Conservation (phyloP, 2,888 invertebrate genomes). For the Cyrtodaria siliqua region DNA sequence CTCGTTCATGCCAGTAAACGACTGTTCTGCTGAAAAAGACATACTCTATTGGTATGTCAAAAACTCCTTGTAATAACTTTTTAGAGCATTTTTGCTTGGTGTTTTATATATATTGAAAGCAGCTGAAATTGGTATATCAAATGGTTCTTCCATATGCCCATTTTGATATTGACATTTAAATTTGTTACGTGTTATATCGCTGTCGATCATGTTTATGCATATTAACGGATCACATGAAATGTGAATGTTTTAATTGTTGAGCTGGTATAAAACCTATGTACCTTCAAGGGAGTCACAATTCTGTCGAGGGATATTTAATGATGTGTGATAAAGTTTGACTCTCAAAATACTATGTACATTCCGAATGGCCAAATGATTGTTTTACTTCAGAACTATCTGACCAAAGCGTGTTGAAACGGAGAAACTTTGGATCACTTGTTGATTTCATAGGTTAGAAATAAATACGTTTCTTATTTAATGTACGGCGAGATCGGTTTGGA, state of each 20-base stretch:
- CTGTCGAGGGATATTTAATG: background rate
- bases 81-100: conserved; percentile 17
- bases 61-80: background rate
- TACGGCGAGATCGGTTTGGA: no score
- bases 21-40: background rate
- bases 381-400: conserved; percentile 37
- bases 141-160: conserved; percentile 17
- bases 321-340: conserved; percentile 22
- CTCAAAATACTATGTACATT: conserved; percentile 56
- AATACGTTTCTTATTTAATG: no score
- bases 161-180: conserved; percentile 17
- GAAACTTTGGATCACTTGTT: background rate
- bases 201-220: conserved; percentile 19
- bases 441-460: background rate
- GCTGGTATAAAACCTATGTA: conserved; percentile 3
- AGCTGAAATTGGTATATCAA: no score
- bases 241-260: conserved; percentile 9
- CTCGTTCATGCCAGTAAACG: background rate
- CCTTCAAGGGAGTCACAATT: background rate
- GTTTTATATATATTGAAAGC: conserved; percentile 3
- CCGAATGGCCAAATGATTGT: conserved; percentile 50
- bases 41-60: background rate
- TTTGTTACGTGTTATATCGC: conserved; percentile 19
- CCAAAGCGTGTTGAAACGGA: conserved; percentile 9
- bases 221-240: conserved; percentile 6